A percentile compares a stretch with the other conserved stretches of the same genome.
Evolutionary conservation across 1,140 invertebrate species (phyloP).

Genomic region (Conus betulinus): DNA sequence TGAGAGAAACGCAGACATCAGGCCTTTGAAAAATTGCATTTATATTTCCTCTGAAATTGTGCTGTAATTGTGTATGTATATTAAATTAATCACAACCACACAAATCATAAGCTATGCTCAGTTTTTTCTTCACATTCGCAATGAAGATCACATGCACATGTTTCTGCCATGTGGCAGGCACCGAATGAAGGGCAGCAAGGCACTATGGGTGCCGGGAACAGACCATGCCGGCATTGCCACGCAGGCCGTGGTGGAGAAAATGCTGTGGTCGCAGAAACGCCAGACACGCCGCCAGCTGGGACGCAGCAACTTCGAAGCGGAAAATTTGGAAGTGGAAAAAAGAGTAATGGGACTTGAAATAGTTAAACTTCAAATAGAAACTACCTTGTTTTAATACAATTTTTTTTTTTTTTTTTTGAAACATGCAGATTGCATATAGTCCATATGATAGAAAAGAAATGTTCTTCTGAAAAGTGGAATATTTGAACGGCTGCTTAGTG

Average conservation of each 20-base stretch:
- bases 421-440: neutral
- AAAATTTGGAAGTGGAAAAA: constrained; percentile 99
- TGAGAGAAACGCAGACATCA: too few species aligned
- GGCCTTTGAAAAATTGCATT: too few species aligned
- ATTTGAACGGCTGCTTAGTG: too few species aligned
- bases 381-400: neutral
- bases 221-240: constrained; percentile 99
- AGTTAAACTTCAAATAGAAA: neutral
- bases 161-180: constrained; percentile 79
- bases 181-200: constrained; percentile 93
- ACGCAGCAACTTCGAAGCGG: constrained; percentile 88
- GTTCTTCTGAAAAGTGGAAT: neutral
- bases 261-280: constrained; percentile 74
- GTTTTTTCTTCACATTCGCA: too few species aligned
- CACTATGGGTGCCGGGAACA: constrained; percentile 97
- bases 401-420: too few species aligned
- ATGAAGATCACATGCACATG: too few species aligned
- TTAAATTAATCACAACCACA: too few species aligned
- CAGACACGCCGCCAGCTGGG: constrained; percentile 93
- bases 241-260: constrained; percentile 92
- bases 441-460: neutral
- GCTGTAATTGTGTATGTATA: too few species aligned
- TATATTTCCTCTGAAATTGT: too few species aligned
- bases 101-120: too few species aligned
- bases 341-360: constrained; percentile 80